phyloP scores from a whole-genome alignment of 2,797 vertebrate species.

The Phoeniculus purpureus region DNA sequence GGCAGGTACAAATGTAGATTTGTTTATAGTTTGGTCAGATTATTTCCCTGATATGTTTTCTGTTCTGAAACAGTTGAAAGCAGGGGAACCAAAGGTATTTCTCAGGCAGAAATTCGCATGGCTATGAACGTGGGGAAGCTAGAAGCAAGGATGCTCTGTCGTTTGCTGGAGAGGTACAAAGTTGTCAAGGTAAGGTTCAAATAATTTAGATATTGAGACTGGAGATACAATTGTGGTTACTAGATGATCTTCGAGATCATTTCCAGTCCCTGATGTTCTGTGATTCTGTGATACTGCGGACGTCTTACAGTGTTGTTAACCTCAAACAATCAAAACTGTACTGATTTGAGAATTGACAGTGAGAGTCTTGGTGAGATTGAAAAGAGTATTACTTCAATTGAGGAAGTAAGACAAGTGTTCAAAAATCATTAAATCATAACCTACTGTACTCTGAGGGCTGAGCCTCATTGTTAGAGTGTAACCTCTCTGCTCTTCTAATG shows the following conservation, averaged over 20 bases:
- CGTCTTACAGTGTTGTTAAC: neutral
- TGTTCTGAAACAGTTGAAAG: slow-evolving; percentile 83
- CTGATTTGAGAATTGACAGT: neutral
- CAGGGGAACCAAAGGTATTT: slow-evolving; percentile 88
- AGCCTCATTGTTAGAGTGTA: neutral
- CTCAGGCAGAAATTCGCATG: slow-evolving; percentile 82
- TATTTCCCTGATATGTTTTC: neutral
- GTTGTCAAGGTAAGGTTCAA: slow-evolving; percentile 86
- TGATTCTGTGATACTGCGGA: neutral
- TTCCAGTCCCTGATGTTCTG: too few relatives aligned
- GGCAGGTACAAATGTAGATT: neutral
- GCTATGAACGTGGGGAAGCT: slow-evolving; percentile 91
- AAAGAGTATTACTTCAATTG: neutral
- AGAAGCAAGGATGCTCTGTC: slow-evolving; percentile 92
- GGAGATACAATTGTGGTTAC: neutral
- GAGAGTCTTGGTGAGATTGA: neutral
- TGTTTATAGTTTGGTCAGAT: neutral
- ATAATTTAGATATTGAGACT: neutral
- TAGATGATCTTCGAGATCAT: too few relatives aligned
- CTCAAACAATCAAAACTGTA: neutral
- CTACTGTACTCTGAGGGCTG: neutral
- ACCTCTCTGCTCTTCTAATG: neutral
- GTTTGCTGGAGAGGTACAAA: slow-evolving; percentile 86
- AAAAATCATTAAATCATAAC: neutral
- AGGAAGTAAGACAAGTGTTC: neutral